Evolutionary conservation across 2,888 invertebrate genomes (phyloP).

Genomic region (Erynnis tages): DNA sequence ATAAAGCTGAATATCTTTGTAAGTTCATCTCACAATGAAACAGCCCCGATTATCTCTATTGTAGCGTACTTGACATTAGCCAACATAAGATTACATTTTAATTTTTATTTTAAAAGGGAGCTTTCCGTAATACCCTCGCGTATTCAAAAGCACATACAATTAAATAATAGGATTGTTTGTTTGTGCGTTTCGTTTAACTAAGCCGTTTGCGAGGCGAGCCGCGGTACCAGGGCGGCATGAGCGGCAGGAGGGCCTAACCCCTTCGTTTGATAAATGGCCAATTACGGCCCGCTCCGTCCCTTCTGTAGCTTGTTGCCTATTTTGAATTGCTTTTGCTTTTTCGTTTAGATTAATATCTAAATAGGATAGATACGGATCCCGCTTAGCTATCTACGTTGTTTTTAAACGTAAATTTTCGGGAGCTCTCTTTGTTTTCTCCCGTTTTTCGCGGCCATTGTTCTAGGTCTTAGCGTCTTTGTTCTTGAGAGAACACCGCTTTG

Average conservation of each 20-base stretch:
- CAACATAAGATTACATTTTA: slow-evolving; percentile 7
- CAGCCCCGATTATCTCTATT: too few species aligned
- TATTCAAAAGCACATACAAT: slow-evolving; percentile 29
- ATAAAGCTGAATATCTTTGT: too few species aligned
- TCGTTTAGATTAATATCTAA: slow-evolving; percentile 82
- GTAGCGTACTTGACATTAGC: background rate
- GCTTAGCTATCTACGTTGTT: slow-evolving; percentile 80
- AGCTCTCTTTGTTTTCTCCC: slow-evolving; percentile 53
- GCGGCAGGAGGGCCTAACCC: slow-evolving; percentile 74
- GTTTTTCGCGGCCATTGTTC: slow-evolving; percentile 67
- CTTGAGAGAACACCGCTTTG: slow-evolving; percentile 31
- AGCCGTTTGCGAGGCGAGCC: slow-evolving; percentile 41
- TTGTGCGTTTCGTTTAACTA: slow-evolving; percentile 44
- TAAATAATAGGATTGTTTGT: slow-evolving; percentile 47
- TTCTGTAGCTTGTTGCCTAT: slow-evolving; percentile 82
- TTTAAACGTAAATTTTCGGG: slow-evolving; percentile 78
- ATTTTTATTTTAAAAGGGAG: slow-evolving; percentile 19
- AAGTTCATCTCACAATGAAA: too few species aligned
- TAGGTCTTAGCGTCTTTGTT: slow-evolving; percentile 57
- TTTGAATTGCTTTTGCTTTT: slow-evolving; percentile 82
- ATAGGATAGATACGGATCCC: slow-evolving; percentile 81
- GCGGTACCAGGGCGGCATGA: slow-evolving; percentile 63
- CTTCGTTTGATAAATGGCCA: slow-evolving; percentile 83
- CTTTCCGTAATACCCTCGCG: slow-evolving; percentile 21
- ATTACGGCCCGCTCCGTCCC: slow-evolving; percentile 75